These are phyloP conservation scores for Nasonovia ribisnigri DNA, from an alignment of 2,888 invertebrate genomes.

Conservation along the genomic window DNA sequence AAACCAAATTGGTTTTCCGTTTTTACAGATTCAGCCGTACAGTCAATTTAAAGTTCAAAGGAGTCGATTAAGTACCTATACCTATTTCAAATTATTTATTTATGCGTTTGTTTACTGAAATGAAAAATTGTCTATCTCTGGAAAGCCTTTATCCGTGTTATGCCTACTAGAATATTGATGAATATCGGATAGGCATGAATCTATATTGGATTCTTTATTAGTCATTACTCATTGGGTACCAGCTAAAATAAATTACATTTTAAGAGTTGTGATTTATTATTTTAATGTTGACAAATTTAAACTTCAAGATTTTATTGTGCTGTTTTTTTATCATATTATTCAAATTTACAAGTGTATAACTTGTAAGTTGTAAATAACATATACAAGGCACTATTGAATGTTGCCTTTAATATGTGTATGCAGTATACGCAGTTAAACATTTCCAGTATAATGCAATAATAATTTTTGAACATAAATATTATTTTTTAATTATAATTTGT, in stretches of 20 bases:
- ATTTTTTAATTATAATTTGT: not conserved
- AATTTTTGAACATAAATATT: constrained; percentile 2
- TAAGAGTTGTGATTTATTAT: not conserved
- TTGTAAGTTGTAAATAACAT: not conserved
- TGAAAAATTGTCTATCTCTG: not conserved
- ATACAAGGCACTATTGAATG: not conserved
- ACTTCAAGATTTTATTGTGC: not conserved
- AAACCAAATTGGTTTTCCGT: not conserved
- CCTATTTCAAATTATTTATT: constrained; percentile 3
- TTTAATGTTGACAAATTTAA: not conserved
- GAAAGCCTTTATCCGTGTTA: not conserved
- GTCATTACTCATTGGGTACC: not conserved
- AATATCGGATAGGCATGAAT: not conserved
- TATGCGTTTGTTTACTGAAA: not conserved
- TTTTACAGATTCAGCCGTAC: not conserved
- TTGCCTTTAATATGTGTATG: not conserved
- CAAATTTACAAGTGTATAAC: not conserved
- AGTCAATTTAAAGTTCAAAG: constrained; percentile 12
- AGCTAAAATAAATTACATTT: not conserved
- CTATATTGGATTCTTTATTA: not conserved
- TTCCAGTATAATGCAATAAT: not conserved
- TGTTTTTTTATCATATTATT: not conserved
- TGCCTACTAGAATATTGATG: not conserved
- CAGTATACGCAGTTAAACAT: not conserved
- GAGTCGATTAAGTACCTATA: not conserved